Conservation (phyloP, 2,113 vertebrate genomes). For the Chitala chitala region DNA sequence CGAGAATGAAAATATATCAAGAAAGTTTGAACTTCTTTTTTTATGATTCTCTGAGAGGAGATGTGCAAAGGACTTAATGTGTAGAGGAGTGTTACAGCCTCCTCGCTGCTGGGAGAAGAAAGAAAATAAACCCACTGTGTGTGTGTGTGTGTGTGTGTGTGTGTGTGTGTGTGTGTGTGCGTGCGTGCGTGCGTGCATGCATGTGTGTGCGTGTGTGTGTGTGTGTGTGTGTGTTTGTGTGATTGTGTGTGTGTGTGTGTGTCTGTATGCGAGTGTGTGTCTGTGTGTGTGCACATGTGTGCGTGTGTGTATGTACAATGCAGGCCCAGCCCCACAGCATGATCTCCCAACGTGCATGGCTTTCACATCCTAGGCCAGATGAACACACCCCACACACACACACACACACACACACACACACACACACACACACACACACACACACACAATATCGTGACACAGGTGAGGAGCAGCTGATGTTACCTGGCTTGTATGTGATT, state of each 20-base stretch:
- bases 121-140: slow-evolving; percentile 1
- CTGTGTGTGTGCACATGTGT: too few relatives aligned
- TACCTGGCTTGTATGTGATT: slow-evolving; percentile 99
- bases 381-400: neutral
- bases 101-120: neutral
- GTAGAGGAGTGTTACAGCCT: neutral
- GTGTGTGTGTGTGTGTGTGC: too few relatives aligned
- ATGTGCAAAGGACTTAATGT: neutral
- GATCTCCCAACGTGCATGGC: neutral
- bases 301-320: too few relatives aligned
- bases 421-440: neutral
- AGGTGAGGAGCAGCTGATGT: slow-evolving; percentile 11
- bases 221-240: too few relatives aligned
- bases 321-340: neutral
- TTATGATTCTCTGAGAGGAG: neutral
- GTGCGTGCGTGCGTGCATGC: too few relatives aligned
- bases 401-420: neutral
- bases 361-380: neutral
- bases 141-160: neutral
- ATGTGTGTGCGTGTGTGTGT: too few relatives aligned
- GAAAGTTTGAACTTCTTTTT: neutral
- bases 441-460: neutral
- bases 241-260: too few relatives aligned
- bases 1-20: neutral
- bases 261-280: too few relatives aligned